Percentiles rank a stretch among this genome's conserved stretches.
Conservation (phyloP, 2,113 vertebrate species). For the Trogon melanurus region DNA sequence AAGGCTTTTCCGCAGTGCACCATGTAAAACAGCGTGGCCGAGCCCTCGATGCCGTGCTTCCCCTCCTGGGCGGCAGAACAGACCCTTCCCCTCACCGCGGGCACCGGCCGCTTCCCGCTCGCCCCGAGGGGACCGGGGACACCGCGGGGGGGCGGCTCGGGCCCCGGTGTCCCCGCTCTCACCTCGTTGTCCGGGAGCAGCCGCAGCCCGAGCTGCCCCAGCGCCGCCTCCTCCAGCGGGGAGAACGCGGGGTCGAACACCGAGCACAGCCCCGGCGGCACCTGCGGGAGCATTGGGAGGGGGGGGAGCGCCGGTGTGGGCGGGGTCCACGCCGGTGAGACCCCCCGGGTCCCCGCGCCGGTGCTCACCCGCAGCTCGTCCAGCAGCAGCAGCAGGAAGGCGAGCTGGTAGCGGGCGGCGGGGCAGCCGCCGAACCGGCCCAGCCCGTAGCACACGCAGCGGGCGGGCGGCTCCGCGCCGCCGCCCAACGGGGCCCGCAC, state of each 20-base stretch:
- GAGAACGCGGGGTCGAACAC: constrained; percentile 90
- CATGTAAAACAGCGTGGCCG: constrained; percentile 89
- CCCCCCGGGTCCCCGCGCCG: too few relatives aligned
- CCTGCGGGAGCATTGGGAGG: constrained; percentile 33
- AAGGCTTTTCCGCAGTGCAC: constrained; percentile 94
- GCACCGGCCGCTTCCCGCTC: too few relatives aligned
- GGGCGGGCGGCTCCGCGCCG: not conserved
- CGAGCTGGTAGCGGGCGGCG: constrained; percentile 84
- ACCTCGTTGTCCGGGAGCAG: constrained; percentile 91
- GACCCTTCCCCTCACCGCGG: too few relatives aligned
- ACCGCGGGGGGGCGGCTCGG: not conserved
- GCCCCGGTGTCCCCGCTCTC: not conserved
- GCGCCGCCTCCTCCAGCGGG: constrained; percentile 70
- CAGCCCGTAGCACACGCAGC: constrained; percentile 88
- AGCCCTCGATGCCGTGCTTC: constrained; percentile 60
- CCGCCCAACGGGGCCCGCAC: not conserved
- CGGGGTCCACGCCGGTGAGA: too few relatives aligned
- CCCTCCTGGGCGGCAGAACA: constrained; percentile 80
- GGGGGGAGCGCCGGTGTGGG: not conserved
- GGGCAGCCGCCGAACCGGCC: constrained; percentile 85
- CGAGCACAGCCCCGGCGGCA: constrained; percentile 65
- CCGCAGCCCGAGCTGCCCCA: constrained; percentile 79
- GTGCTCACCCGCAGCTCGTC: constrained; percentile 80
- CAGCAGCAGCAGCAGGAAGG: constrained; percentile 88
- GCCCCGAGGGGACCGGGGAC: too few relatives aligned